Evolutionary conservation across 2,797 vertebrate species (phyloP).

Genomic region (Epinephelus coioides): DNA sequence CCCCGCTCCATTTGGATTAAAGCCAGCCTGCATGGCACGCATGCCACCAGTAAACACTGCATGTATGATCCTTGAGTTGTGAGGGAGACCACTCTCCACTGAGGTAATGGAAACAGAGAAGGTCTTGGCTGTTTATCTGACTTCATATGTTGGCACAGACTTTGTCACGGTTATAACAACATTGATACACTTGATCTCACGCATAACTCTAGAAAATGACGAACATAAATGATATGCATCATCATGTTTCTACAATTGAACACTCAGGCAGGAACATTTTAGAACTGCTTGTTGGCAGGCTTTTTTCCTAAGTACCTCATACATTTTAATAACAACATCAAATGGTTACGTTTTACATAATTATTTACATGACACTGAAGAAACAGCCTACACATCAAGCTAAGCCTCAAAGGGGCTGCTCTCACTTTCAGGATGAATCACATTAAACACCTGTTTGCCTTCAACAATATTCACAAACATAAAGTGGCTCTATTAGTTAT

Average conservation of each 20-base stretch:
- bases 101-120: slow-evolving; percentile 62
- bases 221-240: slow-evolving; percentile 32
- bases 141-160: slow-evolving; percentile 23
- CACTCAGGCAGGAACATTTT: slow-evolving; percentile 13
- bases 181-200: slow-evolving; percentile 31
- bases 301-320: slow-evolving; percentile 16
- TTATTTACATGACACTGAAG: slow-evolving; percentile 33
- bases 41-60: slow-evolving; percentile 67
- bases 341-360: slow-evolving; percentile 28
- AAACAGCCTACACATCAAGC: slow-evolving; percentile 33
- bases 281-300: slow-evolving; percentile 37
- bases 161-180: slow-evolving; percentile 28
- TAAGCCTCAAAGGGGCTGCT: slow-evolving; percentile 25
- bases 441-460: slow-evolving; percentile 52
- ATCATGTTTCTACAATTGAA: slow-evolving; percentile 41
- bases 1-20: slow-evolving; percentile 69
- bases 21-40: slow-evolving; percentile 51
- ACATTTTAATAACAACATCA: slow-evolving; percentile 38
- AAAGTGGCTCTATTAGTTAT: slow-evolving; percentile 57
- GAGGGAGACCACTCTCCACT: slow-evolving; percentile 51
- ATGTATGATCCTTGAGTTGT: slow-evolving; percentile 77
- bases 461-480: slow-evolving; percentile 27
- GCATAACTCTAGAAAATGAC: slow-evolving; percentile 25
- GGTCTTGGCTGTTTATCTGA: slow-evolving; percentile 23
- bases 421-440: slow-evolving; percentile 46